A percentile compares a stretch with the other conserved stretches of the same genome.
Conservation (phyloP, 2,888 invertebrate genomes). For the Lasioglossum malachurum region DNA sequence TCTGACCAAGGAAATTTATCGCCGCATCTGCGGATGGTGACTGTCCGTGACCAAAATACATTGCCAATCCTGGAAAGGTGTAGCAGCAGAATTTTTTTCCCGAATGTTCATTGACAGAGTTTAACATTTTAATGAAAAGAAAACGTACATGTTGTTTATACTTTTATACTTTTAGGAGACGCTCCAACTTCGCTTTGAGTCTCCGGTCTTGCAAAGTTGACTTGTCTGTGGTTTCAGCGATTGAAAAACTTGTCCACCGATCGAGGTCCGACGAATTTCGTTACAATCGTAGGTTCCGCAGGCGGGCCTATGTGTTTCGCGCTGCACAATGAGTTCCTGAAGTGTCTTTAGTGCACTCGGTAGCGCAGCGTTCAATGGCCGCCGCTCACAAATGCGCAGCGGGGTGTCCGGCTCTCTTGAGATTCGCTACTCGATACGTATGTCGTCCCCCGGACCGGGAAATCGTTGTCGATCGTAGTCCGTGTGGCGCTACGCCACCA, state of each 20-base stretch:
- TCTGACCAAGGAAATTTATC: constrained; percentile 49
- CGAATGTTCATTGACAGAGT: not conserved
- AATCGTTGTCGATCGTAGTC: constrained; percentile 71
- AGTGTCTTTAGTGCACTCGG: constrained; percentile 81
- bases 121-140: not conserved
- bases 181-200: not conserved
- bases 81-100: not conserved
- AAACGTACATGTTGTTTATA: not conserved
- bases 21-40: constrained; percentile 36
- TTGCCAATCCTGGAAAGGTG: not conserved
- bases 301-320: constrained; percentile 60
- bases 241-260: not conserved
- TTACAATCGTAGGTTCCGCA: constrained; percentile 74
- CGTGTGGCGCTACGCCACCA: constrained; percentile 10
- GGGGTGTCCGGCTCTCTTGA: constrained; percentile 80
- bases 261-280: constrained; percentile 66
- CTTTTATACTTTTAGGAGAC: not conserved
- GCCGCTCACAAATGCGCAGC: constrained; percentile 83
- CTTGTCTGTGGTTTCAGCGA: not conserved
- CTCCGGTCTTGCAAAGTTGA: not conserved
- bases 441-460: constrained; percentile 68
- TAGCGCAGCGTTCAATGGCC: constrained; percentile 77
- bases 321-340: constrained; percentile 76
- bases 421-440: constrained; percentile 83
- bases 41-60: not conserved